These are phyloP conservation scores for Ascaphus truei DNA, from an alignment of 2,113 vertebrate genomes.

Conservation along the genomic window DNA sequence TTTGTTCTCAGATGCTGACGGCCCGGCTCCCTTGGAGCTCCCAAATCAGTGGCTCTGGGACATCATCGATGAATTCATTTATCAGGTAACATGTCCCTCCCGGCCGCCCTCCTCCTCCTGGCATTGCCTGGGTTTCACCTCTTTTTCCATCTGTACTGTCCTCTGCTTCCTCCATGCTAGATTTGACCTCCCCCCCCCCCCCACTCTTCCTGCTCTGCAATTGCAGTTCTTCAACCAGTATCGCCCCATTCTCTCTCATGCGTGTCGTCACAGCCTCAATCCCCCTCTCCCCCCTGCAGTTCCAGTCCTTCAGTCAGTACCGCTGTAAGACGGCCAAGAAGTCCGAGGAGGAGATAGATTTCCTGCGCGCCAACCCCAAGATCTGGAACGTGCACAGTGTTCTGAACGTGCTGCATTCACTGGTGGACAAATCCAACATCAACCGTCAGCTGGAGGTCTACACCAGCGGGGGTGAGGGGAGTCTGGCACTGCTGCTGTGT, in stretches of 20 bases:
- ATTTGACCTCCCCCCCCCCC: too few relatives aligned
- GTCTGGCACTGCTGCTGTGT: too few relatives aligned
- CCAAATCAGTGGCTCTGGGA: conserved; percentile 99
- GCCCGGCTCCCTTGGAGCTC: conserved; percentile 90
- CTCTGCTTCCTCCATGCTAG: too few relatives aligned
- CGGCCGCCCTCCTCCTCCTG: too few relatives aligned
- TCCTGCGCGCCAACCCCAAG: conserved; percentile 94
- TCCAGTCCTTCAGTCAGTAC: conserved; percentile 98
- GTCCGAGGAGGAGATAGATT: conserved; percentile 93
- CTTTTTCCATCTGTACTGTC: background rate
- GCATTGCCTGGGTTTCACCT: too few relatives aligned
- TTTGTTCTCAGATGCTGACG: conserved; percentile 82
- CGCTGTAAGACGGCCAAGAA: conserved; percentile 97
- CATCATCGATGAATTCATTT: conserved; percentile 98
- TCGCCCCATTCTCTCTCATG: too few relatives aligned
- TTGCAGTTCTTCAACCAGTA: too few relatives aligned
- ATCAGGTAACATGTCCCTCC: conserved; percentile 70
- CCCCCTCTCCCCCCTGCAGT: conserved; percentile 58
- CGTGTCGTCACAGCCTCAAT: background rate
- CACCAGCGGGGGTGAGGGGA: conserved; percentile 86
- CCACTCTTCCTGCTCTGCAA: too few relatives aligned
- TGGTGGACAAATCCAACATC: conserved; percentile 98
- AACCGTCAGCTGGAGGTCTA: conserved; percentile 96
- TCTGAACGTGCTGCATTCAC: conserved; percentile 92
- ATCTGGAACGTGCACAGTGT: conserved; percentile 99